A percentile compares a stretch with the other conserved stretches of the same genome.
Evolutionary conservation across 2,888 invertebrate genomes (phyloP).

Genomic region (Alloscopus bannaensis): DNA sequence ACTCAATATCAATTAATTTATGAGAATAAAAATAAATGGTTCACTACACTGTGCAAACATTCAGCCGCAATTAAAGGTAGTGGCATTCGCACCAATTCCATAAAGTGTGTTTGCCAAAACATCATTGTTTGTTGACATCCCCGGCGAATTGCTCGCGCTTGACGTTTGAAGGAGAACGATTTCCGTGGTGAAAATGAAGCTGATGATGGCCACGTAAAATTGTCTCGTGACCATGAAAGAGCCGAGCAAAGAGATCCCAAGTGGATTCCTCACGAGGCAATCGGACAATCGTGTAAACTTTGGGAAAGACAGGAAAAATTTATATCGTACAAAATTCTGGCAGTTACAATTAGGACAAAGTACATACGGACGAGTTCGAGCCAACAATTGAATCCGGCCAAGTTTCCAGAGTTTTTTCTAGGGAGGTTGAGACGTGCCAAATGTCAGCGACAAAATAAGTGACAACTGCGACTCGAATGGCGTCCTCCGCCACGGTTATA

Average conservation of each 20-base stretch:
- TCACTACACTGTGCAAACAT: too few species aligned
- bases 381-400: constrained; percentile 10
- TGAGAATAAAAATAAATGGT: too few species aligned
- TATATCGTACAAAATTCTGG: not conserved
- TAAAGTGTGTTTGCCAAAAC: too few species aligned
- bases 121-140: too few species aligned
- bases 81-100: too few species aligned
- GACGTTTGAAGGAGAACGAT: constrained; percentile 42
- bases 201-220: constrained; percentile 38
- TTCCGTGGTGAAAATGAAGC: constrained; percentile 44
- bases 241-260: constrained; percentile 32
- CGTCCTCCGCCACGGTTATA: constrained; percentile 13
- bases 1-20: too few species aligned
- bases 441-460: constrained; percentile 30
- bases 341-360: not conserved
- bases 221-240: constrained; percentile 36
- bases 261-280: constrained; percentile 12
- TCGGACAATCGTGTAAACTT: constrained; percentile 19
- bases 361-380: constrained; percentile 18
- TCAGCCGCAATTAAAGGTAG: too few species aligned
- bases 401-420: constrained; percentile 6
- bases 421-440: not conserved
- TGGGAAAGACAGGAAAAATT: not conserved
- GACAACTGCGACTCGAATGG: constrained; percentile 11
- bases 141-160: too few species aligned